Evolutionary conservation across 2,797 vertebrate genomes (phyloP), one percentile per base, ranked within the genome.

Genomic region (Botia almorhae): DNA sequence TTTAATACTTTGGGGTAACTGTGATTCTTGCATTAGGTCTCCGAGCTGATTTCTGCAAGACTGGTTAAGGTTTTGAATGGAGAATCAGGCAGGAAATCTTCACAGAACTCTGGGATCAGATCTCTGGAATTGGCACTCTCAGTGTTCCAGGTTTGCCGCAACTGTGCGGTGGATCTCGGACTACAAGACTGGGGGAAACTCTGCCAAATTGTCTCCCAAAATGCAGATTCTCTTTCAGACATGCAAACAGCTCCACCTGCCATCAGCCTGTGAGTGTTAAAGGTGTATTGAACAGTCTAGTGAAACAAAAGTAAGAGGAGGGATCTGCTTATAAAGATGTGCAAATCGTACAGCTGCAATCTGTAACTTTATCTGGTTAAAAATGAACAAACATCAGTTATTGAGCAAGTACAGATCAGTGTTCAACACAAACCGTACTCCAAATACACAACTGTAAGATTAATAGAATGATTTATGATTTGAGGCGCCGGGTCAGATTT

Each of bases 121-220:
- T 81, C 90, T 64, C 81, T 91, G 0, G n/a, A 87, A 43, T 60
- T 86, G n/a, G 91, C 88, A 11, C 73, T 94, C 16, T 88, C 86
- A 1, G 83, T 93, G 14, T 94, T 92, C 78, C 13, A 1, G 26
- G 72, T 90, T 2, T 67, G 78, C 81, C 4, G 11, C 19, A n/a
- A 0, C 0, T 85, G 33, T 6, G 0, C 0, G 0, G 46, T 91
- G 0, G 0, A 72, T 7, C 88, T 94, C 0, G 79, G 85, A 2
- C 17, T 78, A 55, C 90, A 79, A 50, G 87, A 81, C 64, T 91
- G 74, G 87, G 88, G 82, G 0, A 73, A 85, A 0, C 87, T 94
- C 14, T 93, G 92, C 72, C 11, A 16, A 1, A 74, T 91, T 80
- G 83, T 92, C 4, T 91, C 87, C 7, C 88, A 90, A 11, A 75